Conservation (phyloP, 2,888 invertebrate species). For the Rhogogaster chlorosoma region DNA sequence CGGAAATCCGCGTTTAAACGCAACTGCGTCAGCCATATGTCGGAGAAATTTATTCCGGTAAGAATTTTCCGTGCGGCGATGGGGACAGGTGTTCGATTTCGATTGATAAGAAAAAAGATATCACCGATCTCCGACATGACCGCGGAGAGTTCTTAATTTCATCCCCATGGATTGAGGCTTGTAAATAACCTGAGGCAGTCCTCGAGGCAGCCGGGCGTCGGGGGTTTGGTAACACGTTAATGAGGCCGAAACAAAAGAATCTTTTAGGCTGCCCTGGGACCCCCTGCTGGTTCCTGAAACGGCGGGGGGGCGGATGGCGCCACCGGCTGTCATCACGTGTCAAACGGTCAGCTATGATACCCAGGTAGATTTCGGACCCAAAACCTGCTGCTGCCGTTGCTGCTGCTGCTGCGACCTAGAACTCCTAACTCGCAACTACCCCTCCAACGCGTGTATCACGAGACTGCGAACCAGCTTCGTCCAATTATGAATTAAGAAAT, state of each 20-base stretch:
- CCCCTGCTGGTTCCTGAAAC: slow-evolving; percentile 70
- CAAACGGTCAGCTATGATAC: slow-evolving; percentile 67
- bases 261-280: slow-evolving; percentile 60
- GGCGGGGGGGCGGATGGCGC: slow-evolving; percentile 77
- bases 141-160: slow-evolving; percentile 48
- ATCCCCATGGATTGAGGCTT: slow-evolving; percentile 26
- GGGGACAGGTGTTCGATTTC: background rate
- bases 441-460: background rate
- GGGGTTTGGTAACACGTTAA: slow-evolving; percentile 76
- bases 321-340: slow-evolving; percentile 77
- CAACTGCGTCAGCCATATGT: too few species aligned
- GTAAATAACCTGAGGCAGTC: slow-evolving; percentile 35
- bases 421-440: slow-evolving; percentile 20
- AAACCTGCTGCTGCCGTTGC: background rate
- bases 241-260: slow-evolving; percentile 77
- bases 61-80: background rate
- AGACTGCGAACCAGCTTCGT: background rate
- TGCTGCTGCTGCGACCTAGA: background rate
- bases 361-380: slow-evolving; percentile 62
- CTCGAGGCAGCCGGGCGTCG: slow-evolving; percentile 34
- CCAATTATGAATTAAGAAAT: background rate
- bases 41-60: background rate
- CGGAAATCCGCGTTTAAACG: too few species aligned
- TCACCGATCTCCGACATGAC: slow-evolving; percentile 4
- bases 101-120: slow-evolving; percentile 43